phyloP scores from a whole-genome alignment of 2,888 invertebrate genomes.

The Drosophila macrothrix region DNA sequence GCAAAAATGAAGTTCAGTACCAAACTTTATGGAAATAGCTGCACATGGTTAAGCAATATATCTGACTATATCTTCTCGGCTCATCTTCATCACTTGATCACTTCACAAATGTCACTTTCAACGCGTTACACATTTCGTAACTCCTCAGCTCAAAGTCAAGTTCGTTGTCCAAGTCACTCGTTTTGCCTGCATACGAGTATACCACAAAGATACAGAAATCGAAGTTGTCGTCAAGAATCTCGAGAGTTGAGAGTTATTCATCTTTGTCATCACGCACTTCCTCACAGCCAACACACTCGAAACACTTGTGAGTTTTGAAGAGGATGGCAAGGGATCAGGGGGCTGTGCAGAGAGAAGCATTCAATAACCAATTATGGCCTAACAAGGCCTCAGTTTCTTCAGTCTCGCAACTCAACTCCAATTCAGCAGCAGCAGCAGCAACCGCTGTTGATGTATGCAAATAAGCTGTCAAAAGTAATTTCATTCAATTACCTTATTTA shows the following conservation, averaged over 20 bases:
- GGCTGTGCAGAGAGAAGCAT: constrained; percentile 40
- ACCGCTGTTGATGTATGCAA: constrained; percentile 76
- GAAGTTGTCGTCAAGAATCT: constrained; percentile 41
- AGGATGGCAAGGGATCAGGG: constrained; percentile 1
- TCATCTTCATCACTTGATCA: background rate
- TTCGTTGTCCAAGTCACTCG: constrained; percentile 59
- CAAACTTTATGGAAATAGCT: background rate
- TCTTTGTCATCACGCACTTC: constrained; percentile 74
- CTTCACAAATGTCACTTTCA: constrained; percentile 19
- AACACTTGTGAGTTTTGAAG: constrained; percentile 15
- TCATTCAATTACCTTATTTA: constrained; percentile 81
- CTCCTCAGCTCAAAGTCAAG: constrained; percentile 34
- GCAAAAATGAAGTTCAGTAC: background rate
- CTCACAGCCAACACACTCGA: constrained; percentile 42
- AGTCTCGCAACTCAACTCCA: constrained; percentile 16
- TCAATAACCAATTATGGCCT: constrained; percentile 80
- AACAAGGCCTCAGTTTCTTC: constrained; percentile 62
- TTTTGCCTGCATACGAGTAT: constrained; percentile 21
- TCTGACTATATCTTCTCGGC: background rate
- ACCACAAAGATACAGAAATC: constrained; percentile 15
- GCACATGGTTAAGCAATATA: background rate
- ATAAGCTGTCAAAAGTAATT: constrained; percentile 81
- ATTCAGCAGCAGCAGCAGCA: constrained; percentile 39
- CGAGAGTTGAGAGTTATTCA: constrained; percentile 52
- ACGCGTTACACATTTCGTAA: constrained; percentile 25